Evolutionary conservation across 2,113 vertebrate genomes (phyloP), one percentile per base, ranked within the genome.

Genomic region (Motacilla alba): DNA sequence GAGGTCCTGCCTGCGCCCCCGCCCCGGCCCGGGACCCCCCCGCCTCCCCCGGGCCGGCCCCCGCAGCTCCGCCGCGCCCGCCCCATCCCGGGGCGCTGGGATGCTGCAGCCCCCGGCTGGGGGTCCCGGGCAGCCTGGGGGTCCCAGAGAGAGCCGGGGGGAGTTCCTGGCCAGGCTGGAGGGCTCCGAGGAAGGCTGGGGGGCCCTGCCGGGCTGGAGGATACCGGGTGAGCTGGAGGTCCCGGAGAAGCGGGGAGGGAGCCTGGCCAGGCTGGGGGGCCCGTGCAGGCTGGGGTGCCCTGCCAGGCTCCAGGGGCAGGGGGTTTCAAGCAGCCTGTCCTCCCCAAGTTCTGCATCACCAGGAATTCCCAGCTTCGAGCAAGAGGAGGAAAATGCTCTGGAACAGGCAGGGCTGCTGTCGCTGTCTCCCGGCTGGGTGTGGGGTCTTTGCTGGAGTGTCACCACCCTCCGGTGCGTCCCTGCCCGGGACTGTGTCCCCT

Each of bases 401-500:
- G 37, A 21, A 12, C 63, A 20, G 53, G 58, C 44, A 41, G 53
- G 26, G 55, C 63, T n/a, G 83, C 41, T 5, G 39, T 10, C 4
- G 2, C 28, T 28, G 33, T 26, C 13, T 13, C 39, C 52, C 8
- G 7, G 8, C 28, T 16, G 46, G 41, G 10, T 4, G 21, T 3
- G 46, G 16, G 69, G 26, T 4, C 33, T 19, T 18, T 9, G 21
- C 39, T 15, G 27, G 3, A 15, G 39, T 6, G 59, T 39, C 43
- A 13, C 5, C 1, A 3, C 9, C 14, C 73, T 9, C 19, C 3
- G 18, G 5, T 9, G 55, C 26, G 58, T 22, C 64, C 52, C 52
- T 72, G 22, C 26, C 43, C 2, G 68, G 17, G 53, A 3, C 3
- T 8, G 11, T 8, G 49, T 20, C 50, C 72, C 33, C 1, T 0